These are phyloP conservation scores for Pseudonaja textilis DNA, from an alignment of 2,113 vertebrate species.

Conservation along the genomic window DNA sequence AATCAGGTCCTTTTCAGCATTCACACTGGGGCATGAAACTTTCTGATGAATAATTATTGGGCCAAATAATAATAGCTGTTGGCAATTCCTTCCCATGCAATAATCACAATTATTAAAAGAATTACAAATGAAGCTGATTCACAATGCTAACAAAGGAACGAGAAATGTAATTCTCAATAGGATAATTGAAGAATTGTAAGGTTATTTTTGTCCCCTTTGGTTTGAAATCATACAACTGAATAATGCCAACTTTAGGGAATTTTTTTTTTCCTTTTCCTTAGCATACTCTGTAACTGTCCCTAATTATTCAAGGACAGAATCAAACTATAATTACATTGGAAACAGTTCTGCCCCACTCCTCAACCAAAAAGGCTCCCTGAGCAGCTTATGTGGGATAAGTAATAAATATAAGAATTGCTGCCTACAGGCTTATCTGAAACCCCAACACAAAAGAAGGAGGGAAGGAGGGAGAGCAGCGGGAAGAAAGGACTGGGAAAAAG, in stretches of 20 bases:
- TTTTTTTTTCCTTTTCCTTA: background rate
- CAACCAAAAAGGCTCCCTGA: background rate
- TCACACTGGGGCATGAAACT: background rate
- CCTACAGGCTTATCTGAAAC: background rate
- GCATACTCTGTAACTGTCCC: background rate
- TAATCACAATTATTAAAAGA: slow-evolving; percentile 26
- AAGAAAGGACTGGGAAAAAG: background rate
- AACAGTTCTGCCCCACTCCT: background rate
- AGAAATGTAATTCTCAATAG: background rate
- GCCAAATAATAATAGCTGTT: slow-evolving; percentile 15
- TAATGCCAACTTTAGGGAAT: background rate
- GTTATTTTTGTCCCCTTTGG: background rate
- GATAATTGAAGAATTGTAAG: slow-evolving; percentile 22
- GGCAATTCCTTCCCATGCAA: slow-evolving; percentile 1
- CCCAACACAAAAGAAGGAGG: background rate
- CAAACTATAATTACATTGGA: background rate
- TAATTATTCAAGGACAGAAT: background rate
- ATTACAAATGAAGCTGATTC: slow-evolving; percentile 17
- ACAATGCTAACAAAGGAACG: slow-evolving; percentile 6
- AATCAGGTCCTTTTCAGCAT: slow-evolving; percentile 10
- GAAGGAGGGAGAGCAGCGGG: background rate
- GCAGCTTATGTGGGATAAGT: background rate
- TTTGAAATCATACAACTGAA: background rate
- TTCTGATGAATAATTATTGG: slow-evolving; percentile 21
- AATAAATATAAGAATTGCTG: background rate